These are phyloP conservation scores for Sesia apiformis DNA, from an alignment of 2,888 invertebrate genomes.

Conservation along the genomic window DNA sequence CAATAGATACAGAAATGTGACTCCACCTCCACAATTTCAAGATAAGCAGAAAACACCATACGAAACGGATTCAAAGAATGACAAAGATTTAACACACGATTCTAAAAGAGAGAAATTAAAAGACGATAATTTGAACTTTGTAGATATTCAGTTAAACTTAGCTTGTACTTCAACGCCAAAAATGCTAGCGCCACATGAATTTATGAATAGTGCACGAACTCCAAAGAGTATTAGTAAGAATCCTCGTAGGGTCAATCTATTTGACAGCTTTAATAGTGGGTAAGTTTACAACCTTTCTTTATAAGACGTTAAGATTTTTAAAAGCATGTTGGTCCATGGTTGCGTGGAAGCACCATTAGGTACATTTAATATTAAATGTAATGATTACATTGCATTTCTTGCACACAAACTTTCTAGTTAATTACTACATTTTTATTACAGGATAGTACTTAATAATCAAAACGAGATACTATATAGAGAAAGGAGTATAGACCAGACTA, in stretches of 20 bases:
- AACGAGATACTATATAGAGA: conserved; percentile 61
- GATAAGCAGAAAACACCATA: conserved; percentile 52
- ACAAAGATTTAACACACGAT: conserved; percentile 52
- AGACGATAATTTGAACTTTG: conserved; percentile 45
- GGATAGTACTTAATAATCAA: conserved; percentile 54
- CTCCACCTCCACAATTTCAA: conserved; percentile 66
- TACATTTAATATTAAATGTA: no score
- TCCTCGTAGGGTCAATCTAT: conserved; percentile 44
- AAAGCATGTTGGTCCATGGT: no score
- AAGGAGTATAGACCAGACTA: conserved; percentile 63
- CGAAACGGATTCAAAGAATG: conserved; percentile 41
- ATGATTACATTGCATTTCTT: no score
- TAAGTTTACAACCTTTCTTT: conserved; percentile 24
- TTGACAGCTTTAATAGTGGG: conserved; percentile 59
- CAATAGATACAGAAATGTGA: conserved; percentile 41
- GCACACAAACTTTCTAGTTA: no score
- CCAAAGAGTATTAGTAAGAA: conserved; percentile 38
- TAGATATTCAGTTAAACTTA: conserved; percentile 55
- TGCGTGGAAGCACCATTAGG: no score
- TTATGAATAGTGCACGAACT: conserved; percentile 30
- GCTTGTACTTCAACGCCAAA: conserved; percentile 69
- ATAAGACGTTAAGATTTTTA: no score
- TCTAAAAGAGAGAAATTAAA: conserved; percentile 66
- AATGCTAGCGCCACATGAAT: conserved; percentile 60
- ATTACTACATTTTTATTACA: conserved; percentile 20